Base-by-base conservation (phyloP, 2,888 invertebrate genomes). In the Opisthograptis luteolata region DNA sequence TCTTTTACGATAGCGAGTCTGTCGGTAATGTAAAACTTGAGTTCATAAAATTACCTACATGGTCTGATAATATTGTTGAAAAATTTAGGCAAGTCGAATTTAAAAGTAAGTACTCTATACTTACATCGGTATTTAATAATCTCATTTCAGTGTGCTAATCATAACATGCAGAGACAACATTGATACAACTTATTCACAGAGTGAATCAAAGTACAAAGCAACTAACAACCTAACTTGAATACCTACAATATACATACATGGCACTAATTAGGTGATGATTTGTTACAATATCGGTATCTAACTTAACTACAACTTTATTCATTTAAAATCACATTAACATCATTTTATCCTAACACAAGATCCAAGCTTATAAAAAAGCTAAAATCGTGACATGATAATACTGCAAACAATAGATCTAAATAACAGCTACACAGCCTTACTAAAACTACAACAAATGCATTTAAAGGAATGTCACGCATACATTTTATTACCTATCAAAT, bases 191-290 rank as follows among this genome's bases (percentile, higher is more conserved):
- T n/a, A 10, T 70, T 73, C 25, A 22, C 3, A 9, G 10, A 6
- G 10, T 24, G 4, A 10, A 49, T 44, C 17, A 25, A 12, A 42
- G 22, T 36, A 36, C 22, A 6, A 5, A 20, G 34, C 41, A 27
- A 17, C 35, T 54, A 48, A 53, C 53, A 58, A 58, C 61, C 54
- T 66, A 60, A 64, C 20, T 28, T 3, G 49, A 61, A 54, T 61
- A 60, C 59, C 62, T 63, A 68, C 35, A 58, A 60, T 64, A 63
- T 64, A 66, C 65, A 63, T 64, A 66, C 65, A 77, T 78, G 77
- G 77, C 77, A 78, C 78, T 56, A 63, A 56, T 51, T 46, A 36
- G 31, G 12, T 42, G 41, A 30, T 27, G 34, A 25, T 22, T 15
- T 8, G 32, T 37, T 39, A 25, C 27, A 54, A 50, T n/a, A n/a